These are phyloP conservation scores for Aphidius gifuensis DNA, from an alignment of 1,140 invertebrate species.

Conservation along the genomic window DNA sequence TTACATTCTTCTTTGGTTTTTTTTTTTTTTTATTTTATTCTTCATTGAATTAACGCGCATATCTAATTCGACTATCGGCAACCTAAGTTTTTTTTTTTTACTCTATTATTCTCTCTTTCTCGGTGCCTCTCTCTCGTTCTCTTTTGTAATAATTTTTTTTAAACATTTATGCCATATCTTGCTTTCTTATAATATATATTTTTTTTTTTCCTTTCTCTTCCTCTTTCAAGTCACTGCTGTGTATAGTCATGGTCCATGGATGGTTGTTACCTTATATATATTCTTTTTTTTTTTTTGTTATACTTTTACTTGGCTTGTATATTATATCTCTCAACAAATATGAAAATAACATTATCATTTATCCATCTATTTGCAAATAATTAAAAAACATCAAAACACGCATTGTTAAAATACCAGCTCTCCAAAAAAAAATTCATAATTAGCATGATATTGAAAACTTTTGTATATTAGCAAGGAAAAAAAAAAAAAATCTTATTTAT, in stretches of 20 bases:
- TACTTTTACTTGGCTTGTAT: background rate
- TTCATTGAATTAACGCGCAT: slow-evolving; percentile 18
- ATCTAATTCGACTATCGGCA: slow-evolving; percentile 15
- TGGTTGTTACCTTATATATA: slow-evolving; percentile 10
- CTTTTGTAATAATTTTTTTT: background rate
- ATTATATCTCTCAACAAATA: background rate
- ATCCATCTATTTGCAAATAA: background rate
- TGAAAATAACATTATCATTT: slow-evolving; percentile 3
- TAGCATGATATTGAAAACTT: too few relatives aligned
- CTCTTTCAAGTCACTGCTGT: too few relatives aligned
- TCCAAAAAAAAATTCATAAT: too few relatives aligned
- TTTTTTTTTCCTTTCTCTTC: too few relatives aligned
- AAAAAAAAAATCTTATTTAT: too few relatives aligned
- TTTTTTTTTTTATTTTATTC: slow-evolving; percentile 10
- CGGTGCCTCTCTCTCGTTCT: too few relatives aligned
- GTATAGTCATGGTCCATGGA: too few relatives aligned
- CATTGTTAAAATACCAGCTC: background rate
- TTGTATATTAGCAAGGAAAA: too few relatives aligned
- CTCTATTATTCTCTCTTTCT: too few relatives aligned
- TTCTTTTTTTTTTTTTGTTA: background rate
- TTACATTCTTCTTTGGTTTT: background rate
- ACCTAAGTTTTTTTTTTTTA: background rate
- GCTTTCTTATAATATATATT: background rate
- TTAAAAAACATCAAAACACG: slow-evolving; percentile 4
- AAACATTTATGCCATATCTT: slow-evolving; percentile 16